These are phyloP conservation scores for Spodoptera frugiperda DNA, from an alignment of 1,140 invertebrate species.

Conservation along the genomic window DNA sequence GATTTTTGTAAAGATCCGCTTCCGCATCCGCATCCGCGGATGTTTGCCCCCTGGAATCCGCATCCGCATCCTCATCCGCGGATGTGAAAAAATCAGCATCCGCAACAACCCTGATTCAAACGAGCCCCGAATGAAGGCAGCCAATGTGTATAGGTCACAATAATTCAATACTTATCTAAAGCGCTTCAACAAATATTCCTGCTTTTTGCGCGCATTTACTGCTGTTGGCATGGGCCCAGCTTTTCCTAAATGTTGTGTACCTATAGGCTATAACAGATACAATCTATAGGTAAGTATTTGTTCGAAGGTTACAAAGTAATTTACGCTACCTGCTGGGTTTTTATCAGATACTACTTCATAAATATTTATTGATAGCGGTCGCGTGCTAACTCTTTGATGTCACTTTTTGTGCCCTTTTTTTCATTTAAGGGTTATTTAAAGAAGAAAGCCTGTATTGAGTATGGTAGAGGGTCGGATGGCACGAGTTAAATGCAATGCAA, in stretches of 20 bases:
- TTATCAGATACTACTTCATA: constrained; percentile 36
- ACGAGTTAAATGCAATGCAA: constrained; percentile 38
- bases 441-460: constrained; percentile 39
- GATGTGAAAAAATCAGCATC: too few relatives aligned
- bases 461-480: constrained; percentile 38
- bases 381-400: constrained; percentile 24
- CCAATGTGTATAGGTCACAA: constrained; percentile 8
- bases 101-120: too few relatives aligned
- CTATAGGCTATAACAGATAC: constrained; percentile 1
- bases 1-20: too few relatives aligned
- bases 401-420: constrained; percentile 13
- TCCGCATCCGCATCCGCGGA: too few relatives aligned
- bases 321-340: constrained; percentile 35
- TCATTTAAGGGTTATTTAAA: neutral
- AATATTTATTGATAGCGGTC: constrained; percentile 37
- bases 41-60: too few relatives aligned
- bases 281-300: neutral
- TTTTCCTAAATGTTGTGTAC: constrained; percentile 41
- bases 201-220: constrained; percentile 34
- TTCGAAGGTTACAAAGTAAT: constrained; percentile 35
- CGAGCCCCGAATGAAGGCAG: constrained; percentile 1
- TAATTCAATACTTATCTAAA: constrained; percentile 35
- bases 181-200: constrained; percentile 37
- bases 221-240: constrained; percentile 28
- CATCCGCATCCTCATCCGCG: too few relatives aligned